Evolutionary conservation across 2,797 vertebrate genomes (phyloP).

Genomic region (Calcarius lapponicus): DNA sequence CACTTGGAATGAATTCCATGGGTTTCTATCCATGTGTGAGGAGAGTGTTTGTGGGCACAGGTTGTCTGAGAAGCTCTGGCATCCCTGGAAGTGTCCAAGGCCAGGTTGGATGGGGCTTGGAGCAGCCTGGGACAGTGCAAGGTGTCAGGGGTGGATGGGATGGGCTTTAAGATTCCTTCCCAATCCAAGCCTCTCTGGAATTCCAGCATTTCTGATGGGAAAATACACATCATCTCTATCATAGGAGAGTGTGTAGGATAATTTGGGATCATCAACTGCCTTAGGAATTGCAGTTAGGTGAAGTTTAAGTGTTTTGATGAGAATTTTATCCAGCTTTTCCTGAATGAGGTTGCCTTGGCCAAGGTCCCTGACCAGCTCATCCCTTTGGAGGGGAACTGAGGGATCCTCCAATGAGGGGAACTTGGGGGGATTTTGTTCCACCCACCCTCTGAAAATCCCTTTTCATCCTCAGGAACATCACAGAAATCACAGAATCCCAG

Average conservation of each 20-base stretch:
- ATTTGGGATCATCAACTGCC: background rate
- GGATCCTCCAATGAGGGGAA: background rate
- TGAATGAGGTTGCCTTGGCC: rapidly evolving
- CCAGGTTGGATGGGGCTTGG: rapidly evolving
- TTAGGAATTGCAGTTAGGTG: background rate
- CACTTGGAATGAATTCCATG: background rate
- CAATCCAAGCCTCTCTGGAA: background rate
- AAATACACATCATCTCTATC: rapidly evolving
- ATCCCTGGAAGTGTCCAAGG: background rate
- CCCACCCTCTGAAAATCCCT: background rate
- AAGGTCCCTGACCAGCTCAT: background rate
- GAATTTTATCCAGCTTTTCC: background rate
- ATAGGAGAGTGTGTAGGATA: background rate
- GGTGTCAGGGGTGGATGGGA: background rate
- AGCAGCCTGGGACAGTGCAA: background rate
- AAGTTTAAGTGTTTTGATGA: background rate
- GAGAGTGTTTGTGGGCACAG: background rate
- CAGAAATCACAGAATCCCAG: background rate
- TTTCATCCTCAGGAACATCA: background rate
- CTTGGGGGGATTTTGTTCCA: rapidly evolving
- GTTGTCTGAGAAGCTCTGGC: background rate
- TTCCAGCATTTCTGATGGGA: background rate
- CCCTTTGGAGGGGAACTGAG: background rate
- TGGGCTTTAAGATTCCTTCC: background rate
- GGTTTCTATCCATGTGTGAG: rapidly evolving